Evolutionary conservation across 2,888 invertebrate species (phyloP), one percentile per base, ranked within the genome.

Genomic region (Punctoribates punctum): DNA sequence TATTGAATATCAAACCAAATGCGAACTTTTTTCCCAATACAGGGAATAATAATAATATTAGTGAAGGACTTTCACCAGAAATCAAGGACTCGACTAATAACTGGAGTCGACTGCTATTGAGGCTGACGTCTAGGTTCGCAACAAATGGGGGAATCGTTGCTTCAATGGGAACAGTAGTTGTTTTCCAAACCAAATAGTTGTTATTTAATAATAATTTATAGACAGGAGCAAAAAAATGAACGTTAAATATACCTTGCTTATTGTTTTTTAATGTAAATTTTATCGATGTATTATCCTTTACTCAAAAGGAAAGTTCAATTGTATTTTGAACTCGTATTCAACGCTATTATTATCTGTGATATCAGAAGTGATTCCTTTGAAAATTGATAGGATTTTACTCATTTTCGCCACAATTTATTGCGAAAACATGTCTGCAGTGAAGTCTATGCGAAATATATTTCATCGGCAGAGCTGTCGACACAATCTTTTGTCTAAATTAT

Each of bases 61-160:
- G 29, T 65, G 62, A 65, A 65, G 67, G 67, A 67, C 67, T 70
- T 70, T 70, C 42, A 20, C 42, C 15, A 8, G 17, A 42, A 13
- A 42, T 70, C 70, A 38, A 70, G 42, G 57, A 2, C 57, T 54
- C 20, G 6, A 1, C 20, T 6, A 17, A 48, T 34, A 34, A 54
- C 54, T 11, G 38, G 20, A 13, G n/a, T 67, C 20, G 2, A 25
- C 17, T 60, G 20, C 60, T 20, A 60, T 11, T 60, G 20, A 60
- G 20, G 23, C 60, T 60, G 25, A 60, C 20, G 60, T 60, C 60
- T 34, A 34, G 34, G 34, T 34, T 34, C 3, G 34, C n/a, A n/a
- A 8, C 34, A 34, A 34, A 34, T 34, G 34, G 34, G 34, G 34
- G 34, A 34, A 34, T 5, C 8, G 34, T 8, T 62, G 17, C 27